Evolutionary conservation across 2,113 vertebrate species (phyloP), one percentile per base, ranked within the genome.

Genomic region (Cavia aperea): DNA sequence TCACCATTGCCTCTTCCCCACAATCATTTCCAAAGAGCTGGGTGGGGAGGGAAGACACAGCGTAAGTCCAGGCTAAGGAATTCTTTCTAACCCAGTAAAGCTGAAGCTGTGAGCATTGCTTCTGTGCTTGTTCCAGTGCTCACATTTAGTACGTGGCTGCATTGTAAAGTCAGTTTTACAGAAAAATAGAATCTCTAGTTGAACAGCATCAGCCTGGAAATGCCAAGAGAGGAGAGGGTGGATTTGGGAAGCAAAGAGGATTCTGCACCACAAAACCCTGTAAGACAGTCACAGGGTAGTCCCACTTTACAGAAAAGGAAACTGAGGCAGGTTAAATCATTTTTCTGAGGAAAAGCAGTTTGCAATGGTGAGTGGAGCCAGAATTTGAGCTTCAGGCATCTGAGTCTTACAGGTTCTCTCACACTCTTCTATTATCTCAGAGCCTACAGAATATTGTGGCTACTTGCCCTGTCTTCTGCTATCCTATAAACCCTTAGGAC

Each of bases 161-260:
- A 39, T 56, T 88, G 49, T 92, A 66, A 70, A 19, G 56, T 58
- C 19, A 19, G 21, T 58, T 58, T 58, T 58, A 58, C 56, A 18
- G 68, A 81, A 85, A 85, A 75, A 88, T 81, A 66, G 2, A 68
- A 72, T 75, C n/a, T 82, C 60, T 77, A 82, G 24, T 81, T 66
- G 73, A 72, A 54, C 43, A 70, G 49, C 19, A 19, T 33, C 29
- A 4, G 51, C 24, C 43, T 36, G 43, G 36, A 83, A 85, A 82
- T 94, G 58, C 62, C 54, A 60, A 33, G 79, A 84, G 75, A 94
- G 70, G 66, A 88, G 24, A 91, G 58, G 88, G 43, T 49, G 56
- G 13, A 68, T 58, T 63, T 46, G 43, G 8, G 49, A 95, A 36
- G 73, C 14, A 86, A 51, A 36, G 12, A 63, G 81, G 73, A 82